Evolutionary conservation across 1,140 invertebrate genomes (phyloP).

Genomic region (Drosophila busckii): DNA sequence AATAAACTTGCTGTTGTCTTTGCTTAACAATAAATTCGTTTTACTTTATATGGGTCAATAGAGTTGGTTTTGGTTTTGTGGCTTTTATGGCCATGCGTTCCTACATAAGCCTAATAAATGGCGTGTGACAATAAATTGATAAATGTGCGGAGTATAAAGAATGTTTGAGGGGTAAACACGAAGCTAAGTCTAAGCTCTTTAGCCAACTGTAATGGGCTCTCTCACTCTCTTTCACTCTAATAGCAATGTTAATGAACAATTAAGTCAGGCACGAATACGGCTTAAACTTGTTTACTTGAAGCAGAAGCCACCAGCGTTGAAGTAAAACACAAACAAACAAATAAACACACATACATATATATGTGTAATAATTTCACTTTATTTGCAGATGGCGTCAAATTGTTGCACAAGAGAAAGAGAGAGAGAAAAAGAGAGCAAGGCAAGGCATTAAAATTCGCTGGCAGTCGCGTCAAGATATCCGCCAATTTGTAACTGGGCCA

Average conservation of each 20-base stretch:
- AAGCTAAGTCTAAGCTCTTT: constrained; percentile 19
- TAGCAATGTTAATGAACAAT: constrained; percentile 24
- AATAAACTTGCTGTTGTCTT: constrained; percentile 47
- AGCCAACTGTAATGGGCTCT: constrained; percentile 26
- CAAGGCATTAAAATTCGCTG: constrained; percentile 5
- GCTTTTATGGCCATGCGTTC: constrained; percentile 5
- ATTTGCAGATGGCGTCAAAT: constrained; percentile 38
- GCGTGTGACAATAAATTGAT: constrained; percentile 4
- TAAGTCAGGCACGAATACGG: constrained; percentile 8
- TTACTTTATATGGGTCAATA: constrained; percentile 44
- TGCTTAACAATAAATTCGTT: constrained; percentile 4
- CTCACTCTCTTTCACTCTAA: constrained; percentile 16
- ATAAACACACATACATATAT: too few relatives aligned
- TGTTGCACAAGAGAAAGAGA: constrained; percentile 17
- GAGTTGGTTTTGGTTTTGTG: constrained; percentile 3
- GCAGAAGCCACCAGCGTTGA: constrained; percentile 28
- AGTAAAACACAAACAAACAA: too few relatives aligned
- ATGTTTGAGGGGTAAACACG: not conserved
- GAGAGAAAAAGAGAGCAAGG: not conserved
- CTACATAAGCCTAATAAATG: constrained; percentile 21
- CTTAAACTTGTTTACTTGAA: constrained; percentile 39
- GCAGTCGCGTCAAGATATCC: constrained; percentile 13
- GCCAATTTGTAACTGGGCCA: constrained; percentile 34
- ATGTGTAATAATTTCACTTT: constrained; percentile 71
- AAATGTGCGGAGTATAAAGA: not conserved